Evolutionary conservation across 2,888 invertebrate species (phyloP).

Genomic region (Orthosia gracilis): DNA sequence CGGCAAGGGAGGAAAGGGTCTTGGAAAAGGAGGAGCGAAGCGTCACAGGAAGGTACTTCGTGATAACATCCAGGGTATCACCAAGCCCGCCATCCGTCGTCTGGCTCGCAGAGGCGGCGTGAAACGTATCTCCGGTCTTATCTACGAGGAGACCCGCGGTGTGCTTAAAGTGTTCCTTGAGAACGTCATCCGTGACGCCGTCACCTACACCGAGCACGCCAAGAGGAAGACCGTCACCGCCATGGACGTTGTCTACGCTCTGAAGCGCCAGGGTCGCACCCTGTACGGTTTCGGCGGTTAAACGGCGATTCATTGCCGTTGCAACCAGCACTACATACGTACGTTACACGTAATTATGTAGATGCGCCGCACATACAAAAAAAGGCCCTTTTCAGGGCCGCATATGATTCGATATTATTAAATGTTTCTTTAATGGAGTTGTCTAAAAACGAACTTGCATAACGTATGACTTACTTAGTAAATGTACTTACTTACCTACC

Average conservation of each 20-base stretch:
- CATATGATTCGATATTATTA: too few relatives aligned
- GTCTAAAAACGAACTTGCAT: neutral
- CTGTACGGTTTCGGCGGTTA: constrained; percentile 23
- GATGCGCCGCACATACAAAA: too few relatives aligned
- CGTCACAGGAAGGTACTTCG: constrained; percentile 92
- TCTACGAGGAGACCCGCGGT: too few relatives aligned
- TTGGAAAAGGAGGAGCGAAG: constrained; percentile 94
- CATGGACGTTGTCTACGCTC: constrained; percentile 95
- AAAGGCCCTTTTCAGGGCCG: too few relatives aligned
- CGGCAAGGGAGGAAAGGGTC: constrained; percentile 94
- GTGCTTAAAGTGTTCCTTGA: constrained; percentile 85
- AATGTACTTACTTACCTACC: constrained; percentile 12
- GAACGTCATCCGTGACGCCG: constrained; percentile 74
- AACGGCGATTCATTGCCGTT: neutral
- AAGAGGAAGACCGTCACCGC: constrained; percentile 96
- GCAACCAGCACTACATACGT: neutral
- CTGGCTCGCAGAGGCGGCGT: constrained; percentile 84
- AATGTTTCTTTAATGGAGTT: too few relatives aligned
- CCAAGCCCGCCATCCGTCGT: constrained; percentile 94
- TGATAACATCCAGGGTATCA: constrained; percentile 91
- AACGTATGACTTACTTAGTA: too few relatives aligned
- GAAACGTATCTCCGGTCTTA: constrained; percentile 78
- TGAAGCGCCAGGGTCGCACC: constrained; percentile 90
- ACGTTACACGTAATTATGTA: neutral
- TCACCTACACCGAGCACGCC: constrained; percentile 92